phyloP scores from a whole-genome alignment of 2,113 vertebrate species.

The Actenoides hombroni region DNA sequence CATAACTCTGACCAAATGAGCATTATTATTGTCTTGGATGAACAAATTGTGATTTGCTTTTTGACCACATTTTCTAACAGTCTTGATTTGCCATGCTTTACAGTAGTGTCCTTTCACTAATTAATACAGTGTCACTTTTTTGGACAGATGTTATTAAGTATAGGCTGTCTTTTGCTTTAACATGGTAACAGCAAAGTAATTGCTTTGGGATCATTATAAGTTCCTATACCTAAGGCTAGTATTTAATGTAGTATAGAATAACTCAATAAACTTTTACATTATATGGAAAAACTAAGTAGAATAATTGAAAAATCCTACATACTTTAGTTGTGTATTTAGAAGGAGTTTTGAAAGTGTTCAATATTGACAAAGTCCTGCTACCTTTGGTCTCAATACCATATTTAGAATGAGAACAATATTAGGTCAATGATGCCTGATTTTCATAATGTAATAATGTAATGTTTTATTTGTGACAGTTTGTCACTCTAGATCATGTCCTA shows the following conservation, averaged over 20 bases:
- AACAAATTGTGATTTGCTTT: background rate
- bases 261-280: background rate
- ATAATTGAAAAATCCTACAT: background rate
- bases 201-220: background rate
- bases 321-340: background rate
- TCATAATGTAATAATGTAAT: background rate
- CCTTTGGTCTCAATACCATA: background rate
- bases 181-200: background rate
- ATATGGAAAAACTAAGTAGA: background rate
- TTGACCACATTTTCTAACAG: background rate
- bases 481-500: background rate
- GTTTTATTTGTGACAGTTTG: background rate
- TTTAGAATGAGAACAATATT: background rate
- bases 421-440: accelerated
- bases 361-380: background rate
- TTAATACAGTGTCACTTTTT: background rate
- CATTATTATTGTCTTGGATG: background rate
- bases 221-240: background rate
- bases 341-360: background rate
- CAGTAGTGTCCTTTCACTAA: background rate
- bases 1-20: background rate
- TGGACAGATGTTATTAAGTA: background rate
- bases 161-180: background rate
- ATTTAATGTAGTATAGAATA: background rate
- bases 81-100: background rate